Evolutionary conservation across 2,888 invertebrate species (phyloP).

Genomic region (Mamestra brassicae): DNA sequence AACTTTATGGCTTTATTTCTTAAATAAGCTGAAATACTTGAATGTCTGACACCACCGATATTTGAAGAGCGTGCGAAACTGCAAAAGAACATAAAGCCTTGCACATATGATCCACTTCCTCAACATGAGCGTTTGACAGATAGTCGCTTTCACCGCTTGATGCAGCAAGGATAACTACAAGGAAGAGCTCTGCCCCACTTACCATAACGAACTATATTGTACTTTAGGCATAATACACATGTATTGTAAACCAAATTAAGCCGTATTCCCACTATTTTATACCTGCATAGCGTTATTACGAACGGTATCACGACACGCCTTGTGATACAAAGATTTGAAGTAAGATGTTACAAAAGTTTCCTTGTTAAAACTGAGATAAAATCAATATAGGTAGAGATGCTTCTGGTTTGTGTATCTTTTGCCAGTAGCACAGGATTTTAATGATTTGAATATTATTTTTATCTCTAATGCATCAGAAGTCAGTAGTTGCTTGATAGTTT

Average conservation of each 20-base stretch:
- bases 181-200: slow-evolving; percentile 79
- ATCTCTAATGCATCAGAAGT: slow-evolving; percentile 10
- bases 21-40: slow-evolving; percentile 4
- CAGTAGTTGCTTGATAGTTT: background rate
- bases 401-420: slow-evolving; percentile 52
- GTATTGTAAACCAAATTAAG: slow-evolving; percentile 51
- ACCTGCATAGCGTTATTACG: slow-evolving; percentile 59
- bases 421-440: slow-evolving; percentile 33
- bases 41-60: slow-evolving; percentile 52
- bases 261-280: slow-evolving; percentile 38
- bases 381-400: slow-evolving; percentile 41
- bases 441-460: slow-evolving; percentile 30
- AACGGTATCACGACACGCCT: slow-evolving; percentile 70
- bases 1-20: background rate
- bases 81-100: slow-evolving; percentile 75
- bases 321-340: slow-evolving; percentile 60
- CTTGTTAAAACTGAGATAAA: slow-evolving; percentile 59
- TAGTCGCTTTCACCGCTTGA: slow-evolving; percentile 83
- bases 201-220: slow-evolving; percentile 77
- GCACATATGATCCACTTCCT: slow-evolving; percentile 80
- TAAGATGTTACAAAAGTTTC: slow-evolving; percentile 63
- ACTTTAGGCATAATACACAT: slow-evolving; percentile 57
- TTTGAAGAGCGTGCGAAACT: slow-evolving; percentile 71
- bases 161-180: slow-evolving; percentile 81
- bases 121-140: slow-evolving; percentile 82